Evolutionary conservation across 2,113 vertebrate species (phyloP), one percentile per base, ranked within the genome.

Genomic region (Taurulus bubalis): DNA sequence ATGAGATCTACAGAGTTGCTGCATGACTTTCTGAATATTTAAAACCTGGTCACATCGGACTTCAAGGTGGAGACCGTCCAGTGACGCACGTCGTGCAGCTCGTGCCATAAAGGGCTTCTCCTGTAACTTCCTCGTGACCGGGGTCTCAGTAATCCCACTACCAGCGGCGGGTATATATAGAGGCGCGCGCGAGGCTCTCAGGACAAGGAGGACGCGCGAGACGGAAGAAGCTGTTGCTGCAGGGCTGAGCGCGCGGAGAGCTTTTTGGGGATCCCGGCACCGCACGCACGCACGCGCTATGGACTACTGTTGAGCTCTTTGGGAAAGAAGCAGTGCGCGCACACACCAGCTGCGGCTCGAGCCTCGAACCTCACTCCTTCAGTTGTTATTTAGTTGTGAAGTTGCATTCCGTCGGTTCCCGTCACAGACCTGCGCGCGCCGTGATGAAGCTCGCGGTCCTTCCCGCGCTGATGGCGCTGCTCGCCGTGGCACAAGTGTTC

Each of bases 361-460:
- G 26, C 40, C 49, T 24, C n/a, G 2, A 1, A 18, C 6, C 22
- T 14, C 2, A 2, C 28, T 47, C 30, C 30, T 32, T 32, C 30
- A 3, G 0, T 59, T 8, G 9, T 8, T 2, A n/a, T 55, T n/a
- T 45, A 22, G 38, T 34, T 38, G 5, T 66, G 1, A 24, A 66
- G 12, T 36, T 49, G 34, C 34, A 14, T n/a, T n/a, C n/a, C n/a
- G n/a, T 6, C 34, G 34, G n/a, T 49, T 53, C 1, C 36, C 42
- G 51, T 2, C 8, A 12, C 0, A 20, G 0, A 16, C 4, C 3
- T 28, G 11, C 3, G 4, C 32, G 15, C 18, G n/a, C 8, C 93
- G 93, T 56, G 82, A 99, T 98, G 98, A 98, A 96, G 87, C 89
- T 95, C 70, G 75, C 95, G 15, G 70, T 97, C 74, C 94, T 97